Evolutionary conservation across 1,140 invertebrate genomes (phyloP), one percentile per base, ranked within the genome.

Genomic region (Drosophila subpulchrella): DNA sequence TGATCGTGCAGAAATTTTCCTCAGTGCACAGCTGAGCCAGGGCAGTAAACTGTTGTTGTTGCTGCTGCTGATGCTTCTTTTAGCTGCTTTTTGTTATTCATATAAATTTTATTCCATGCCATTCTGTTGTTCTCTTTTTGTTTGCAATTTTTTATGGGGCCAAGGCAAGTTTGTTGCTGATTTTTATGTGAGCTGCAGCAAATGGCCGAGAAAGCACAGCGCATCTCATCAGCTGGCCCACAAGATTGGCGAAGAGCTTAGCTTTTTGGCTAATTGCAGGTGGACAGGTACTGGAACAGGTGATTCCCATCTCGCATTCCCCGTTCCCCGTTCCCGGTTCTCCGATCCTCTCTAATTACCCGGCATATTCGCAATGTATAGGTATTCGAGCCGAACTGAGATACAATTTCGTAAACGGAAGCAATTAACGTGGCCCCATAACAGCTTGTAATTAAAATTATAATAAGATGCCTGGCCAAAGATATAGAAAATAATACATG

Each of bases 381-480:
- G 41, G 36, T 32, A 30, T 36, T 36, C 38, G 46, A 32, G 41
- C 30, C 34, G 44, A 51, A 65, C 46, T 34, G 46, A 51, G 65
- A 66, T 66, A 70, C 63, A 57, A 82, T 86, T 86, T 86, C 79
- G 83, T 77, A 89, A 88, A 88, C 83, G 83, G 83, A 88, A 88
- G 77, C 83, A 88, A 84, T 89, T 88, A 88, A 80, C 80, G 75
- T 83, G 75, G 86, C 80, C 73, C 61, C 78, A 82, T 71, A 86
- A 86, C 75, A 81, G 55, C 84, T 74, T 84, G 84, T 88, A 88
- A 88, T 88, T 88, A 89, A 88, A 88, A 88, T 89, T 88, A 89
- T 89, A 88, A 88, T 89, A 88, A 88, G 83, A 88, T 88, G 80
- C 80, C 72, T 83, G 75, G 80, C 50, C 63, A 78, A 73, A 77